Evolutionary conservation across 1,140 invertebrate species (phyloP).

Genomic region (Bacillus rossius): DNA sequence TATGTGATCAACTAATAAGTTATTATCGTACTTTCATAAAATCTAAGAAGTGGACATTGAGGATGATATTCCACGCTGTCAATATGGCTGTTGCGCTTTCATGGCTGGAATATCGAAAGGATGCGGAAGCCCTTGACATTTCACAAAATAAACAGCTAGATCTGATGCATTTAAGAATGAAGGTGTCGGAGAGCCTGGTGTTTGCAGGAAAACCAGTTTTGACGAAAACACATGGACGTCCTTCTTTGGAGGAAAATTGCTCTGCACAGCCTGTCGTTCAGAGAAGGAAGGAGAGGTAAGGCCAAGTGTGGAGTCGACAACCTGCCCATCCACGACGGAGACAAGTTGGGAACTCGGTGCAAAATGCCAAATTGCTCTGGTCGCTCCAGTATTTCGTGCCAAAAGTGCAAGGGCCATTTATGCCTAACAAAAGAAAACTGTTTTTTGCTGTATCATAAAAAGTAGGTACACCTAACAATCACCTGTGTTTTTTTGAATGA

Average conservation of each 20-base stretch:
- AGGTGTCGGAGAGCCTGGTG: slow-evolving; percentile 12
- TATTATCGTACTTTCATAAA: slow-evolving; percentile 27
- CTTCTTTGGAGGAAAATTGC: background rate
- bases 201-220: background rate
- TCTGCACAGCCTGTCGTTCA: too few species aligned
- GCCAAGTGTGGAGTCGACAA: too few species aligned
- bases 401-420: too few species aligned
- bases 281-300: too few species aligned
- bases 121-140: slow-evolving; percentile 6
- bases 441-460: too few species aligned
- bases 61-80: slow-evolving; percentile 30
- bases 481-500: too few species aligned
- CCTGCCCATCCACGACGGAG: too few species aligned
- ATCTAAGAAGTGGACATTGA: slow-evolving; percentile 34
- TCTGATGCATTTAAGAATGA: slow-evolving; percentile 10
- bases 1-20: slow-evolving; percentile 30
- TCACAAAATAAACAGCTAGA: slow-evolving; percentile 11
- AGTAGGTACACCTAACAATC: too few species aligned
- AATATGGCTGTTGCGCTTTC: slow-evolving; percentile 25
- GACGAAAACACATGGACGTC: slow-evolving; percentile 5
- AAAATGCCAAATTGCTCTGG: too few species aligned
- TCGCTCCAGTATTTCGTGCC: too few species aligned
- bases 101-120: slow-evolving; percentile 30
- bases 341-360: too few species aligned
- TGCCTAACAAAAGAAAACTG: too few species aligned